Base-by-base conservation (phyloP, 2,797 vertebrate genomes). In the Odontamblyopus rebecca region DNA sequence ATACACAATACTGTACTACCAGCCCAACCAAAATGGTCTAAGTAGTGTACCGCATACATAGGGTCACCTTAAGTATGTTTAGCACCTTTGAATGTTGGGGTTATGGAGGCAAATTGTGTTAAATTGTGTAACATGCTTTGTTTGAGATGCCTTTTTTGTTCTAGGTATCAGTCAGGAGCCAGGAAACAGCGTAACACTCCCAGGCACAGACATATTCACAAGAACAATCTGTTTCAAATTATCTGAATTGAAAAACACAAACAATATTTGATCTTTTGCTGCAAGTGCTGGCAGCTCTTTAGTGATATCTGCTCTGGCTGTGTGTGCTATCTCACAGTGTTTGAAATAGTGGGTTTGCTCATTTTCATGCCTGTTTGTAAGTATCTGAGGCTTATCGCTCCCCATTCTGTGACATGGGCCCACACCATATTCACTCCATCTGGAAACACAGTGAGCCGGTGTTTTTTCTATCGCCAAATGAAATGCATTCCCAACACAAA, bases 201-300 rank as follows among this genome's bases (percentile, higher is more conserved):
- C 3, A 54, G 59, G 27, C 63, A 6, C 35, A n/a, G 54, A 27
- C 50, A 59, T 72, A 75, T 70, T 56, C 38, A 38, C 15, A 61
- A 56, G 7, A 77, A 63, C 35, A 30, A 30, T 29, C 41, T 38
- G 7, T 61, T 51, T 41, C 64, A 41, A 56, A 73, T 72, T 9
- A 56, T 35, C 9, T 1, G 66, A 59, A 68, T 60, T 59, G 41
- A 16, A 72, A 61, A 26, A 62, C 48, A 74, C 71, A 70, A 59
- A 70, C 29, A 69, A 32, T 44, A 6, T 69, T 68, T 61, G 2
- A 65, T 80, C 15, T 26, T 51, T 27, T 65, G 11, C 30, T 7
- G 7, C 38, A 32, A 18, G 67, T 19, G 48, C 53, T 67, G 44
- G 15, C 51, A 41, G 62, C 57, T 38, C 57, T 26, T 59, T 70